Evolutionary conservation across 2,888 invertebrate genomes (phyloP).

Genomic region (Callosobruchus maculatus): DNA sequence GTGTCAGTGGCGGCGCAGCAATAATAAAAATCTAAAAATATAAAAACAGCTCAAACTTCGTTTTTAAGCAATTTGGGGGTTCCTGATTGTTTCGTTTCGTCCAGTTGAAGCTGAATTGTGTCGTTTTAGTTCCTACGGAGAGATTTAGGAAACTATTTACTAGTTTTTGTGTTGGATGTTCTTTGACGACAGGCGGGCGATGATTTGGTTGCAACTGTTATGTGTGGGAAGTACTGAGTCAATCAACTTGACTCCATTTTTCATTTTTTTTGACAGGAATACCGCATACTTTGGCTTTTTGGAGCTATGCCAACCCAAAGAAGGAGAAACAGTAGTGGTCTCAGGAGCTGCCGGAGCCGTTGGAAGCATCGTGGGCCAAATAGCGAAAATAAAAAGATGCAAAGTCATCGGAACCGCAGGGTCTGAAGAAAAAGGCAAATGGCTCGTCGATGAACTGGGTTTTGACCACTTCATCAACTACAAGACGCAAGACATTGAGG

Average conservation of each 20-base stretch:
- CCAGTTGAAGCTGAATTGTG: too few species aligned
- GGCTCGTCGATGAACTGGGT: slow-evolving; percentile 59
- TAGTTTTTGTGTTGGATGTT: too few species aligned
- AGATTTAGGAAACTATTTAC: too few species aligned
- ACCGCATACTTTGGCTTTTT: slow-evolving; percentile 71
- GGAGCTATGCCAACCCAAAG: slow-evolving; percentile 65
- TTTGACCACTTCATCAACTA: slow-evolving; percentile 70
- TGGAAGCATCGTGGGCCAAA: slow-evolving; percentile 72
- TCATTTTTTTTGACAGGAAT: slow-evolving; percentile 50
- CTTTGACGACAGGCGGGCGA: too few species aligned
- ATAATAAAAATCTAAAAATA: too few species aligned
- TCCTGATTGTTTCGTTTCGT: too few species aligned
- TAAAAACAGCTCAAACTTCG: too few species aligned
- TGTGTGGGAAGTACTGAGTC: too few species aligned
- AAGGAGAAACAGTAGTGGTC: slow-evolving; percentile 69
- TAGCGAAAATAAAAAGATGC: slow-evolving; percentile 68
- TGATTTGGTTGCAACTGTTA: too few species aligned
- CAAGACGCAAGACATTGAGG: slow-evolving; percentile 56
- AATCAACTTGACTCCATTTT: neutral
- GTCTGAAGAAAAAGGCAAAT: slow-evolving; percentile 64
- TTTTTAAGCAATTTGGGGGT: too few species aligned
- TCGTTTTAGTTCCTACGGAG: too few species aligned
- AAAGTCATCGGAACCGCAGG: slow-evolving; percentile 69
- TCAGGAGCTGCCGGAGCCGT: slow-evolving; percentile 75
- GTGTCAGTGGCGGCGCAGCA: too few species aligned